Percentiles rank a stretch among this genome's conserved stretches.
phyloP scores from a whole-genome alignment of 2,113 vertebrate species.

The Eurypyga helias region DNA sequence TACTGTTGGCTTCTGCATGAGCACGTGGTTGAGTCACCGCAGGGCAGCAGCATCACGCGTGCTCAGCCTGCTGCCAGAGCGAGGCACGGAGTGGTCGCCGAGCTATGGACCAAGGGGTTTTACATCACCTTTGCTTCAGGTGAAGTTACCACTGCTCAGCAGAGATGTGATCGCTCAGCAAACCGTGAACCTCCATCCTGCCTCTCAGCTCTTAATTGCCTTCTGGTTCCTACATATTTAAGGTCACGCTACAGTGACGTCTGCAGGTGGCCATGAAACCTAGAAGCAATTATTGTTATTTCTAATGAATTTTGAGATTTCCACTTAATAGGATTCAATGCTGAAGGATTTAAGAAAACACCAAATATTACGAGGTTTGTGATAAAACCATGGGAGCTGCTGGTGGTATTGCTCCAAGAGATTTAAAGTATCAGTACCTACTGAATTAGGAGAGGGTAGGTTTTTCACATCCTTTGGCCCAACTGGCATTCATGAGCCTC shows the following conservation, averaged over 20 bases:
- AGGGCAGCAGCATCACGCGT: neutral
- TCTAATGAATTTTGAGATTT: conserved; percentile 59
- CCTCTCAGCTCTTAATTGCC: conserved; percentile 49
- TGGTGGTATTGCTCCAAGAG: neutral
- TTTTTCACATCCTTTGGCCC: neutral
- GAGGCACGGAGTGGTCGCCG: neutral
- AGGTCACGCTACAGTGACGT: conserved; percentile 23
- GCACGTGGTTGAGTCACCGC: accelerated
- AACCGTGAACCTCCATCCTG: neutral
- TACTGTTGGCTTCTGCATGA: neutral
- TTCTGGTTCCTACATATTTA: conserved; percentile 31
- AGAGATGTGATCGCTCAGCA: conserved; percentile 38
- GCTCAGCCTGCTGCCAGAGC: neutral
- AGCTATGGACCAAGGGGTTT: neutral
- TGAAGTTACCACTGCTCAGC: neutral
- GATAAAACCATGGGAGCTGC: conserved; percentile 5
- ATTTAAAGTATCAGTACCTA: conserved; percentile 20
- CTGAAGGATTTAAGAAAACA: conserved; percentile 39
- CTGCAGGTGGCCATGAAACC: conserved; percentile 17
- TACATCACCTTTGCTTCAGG: neutral
- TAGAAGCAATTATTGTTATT: conserved; percentile 34
- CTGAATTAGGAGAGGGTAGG: neutral
- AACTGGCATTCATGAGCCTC: neutral
- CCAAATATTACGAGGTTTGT: neutral
- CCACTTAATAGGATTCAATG: conserved; percentile 25